Base-by-base conservation (phyloP, 2,888 invertebrate genomes). In the Sialis fuliginosa region DNA sequence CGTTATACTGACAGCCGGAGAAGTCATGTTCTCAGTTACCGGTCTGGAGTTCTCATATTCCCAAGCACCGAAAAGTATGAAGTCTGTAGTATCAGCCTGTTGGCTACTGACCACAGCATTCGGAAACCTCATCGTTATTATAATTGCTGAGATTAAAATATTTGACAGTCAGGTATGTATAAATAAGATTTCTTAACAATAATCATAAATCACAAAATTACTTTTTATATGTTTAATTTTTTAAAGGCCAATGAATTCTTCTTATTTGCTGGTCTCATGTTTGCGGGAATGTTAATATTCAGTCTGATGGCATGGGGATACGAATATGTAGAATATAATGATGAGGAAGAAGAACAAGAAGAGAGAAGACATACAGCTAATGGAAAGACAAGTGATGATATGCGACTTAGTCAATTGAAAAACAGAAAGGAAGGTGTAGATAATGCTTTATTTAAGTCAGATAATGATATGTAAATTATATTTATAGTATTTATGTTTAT, bases 21-120 rank as follows among this genome's bases (percentile, higher is more conserved):
- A 98, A 66, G 85, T 97, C 39, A 85, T 97, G 81, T 92, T 95
- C 63, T 90, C 93, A 0, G 84, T 97, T 31, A 95, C 96, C 0
- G 96, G 96, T 0, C 69, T 97, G 22, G 88, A 92, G 61, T 97
- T 98, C 66, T 88, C 95, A 0, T 97, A 92, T 64, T 88, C 93
- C 0, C 91, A 90, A 71, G 90, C 96, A 0, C 93, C 96, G 0
- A 62, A 72, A 5, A 81, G 79, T 52, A 95, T 98, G 95, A 97
- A 96, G 64, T 89, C 95, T 0, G 82, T 98, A 0, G 64, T 97
- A 44, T 86, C 87, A 62, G 91, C 96, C 0, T 77, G 81, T 9
- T 97, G 95, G 90, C 70, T 95, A 9, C 67, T 97, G 45, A 92
- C 95, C 0, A 88, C 88, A 0, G 91, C 95, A 0, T 74, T 95